A percentile compares a stretch with the other conserved stretches of the same genome.
Evolutionary conservation across 2,888 invertebrate species (phyloP).

Genomic region (Lasioglossum morio): DNA sequence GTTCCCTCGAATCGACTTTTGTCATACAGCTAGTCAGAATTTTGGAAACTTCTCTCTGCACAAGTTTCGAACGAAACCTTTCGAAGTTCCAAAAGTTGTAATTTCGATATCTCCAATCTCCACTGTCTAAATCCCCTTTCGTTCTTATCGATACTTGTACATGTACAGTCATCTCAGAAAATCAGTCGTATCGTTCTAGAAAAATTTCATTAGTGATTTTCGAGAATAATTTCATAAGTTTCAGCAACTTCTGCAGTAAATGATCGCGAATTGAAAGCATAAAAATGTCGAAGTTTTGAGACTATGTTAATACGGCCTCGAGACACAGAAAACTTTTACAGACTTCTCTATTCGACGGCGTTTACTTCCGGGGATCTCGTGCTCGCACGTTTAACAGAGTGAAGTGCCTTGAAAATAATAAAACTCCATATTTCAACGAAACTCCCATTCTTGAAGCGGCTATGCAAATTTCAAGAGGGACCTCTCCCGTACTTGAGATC

Average conservation of each 20-base stretch:
- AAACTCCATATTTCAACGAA: slow-evolving; percentile 79
- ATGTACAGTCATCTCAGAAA: background rate
- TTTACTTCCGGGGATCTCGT: slow-evolving; percentile 55
- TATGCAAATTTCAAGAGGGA: slow-evolving; percentile 80
- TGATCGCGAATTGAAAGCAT: background rate
- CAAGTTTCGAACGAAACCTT: background rate
- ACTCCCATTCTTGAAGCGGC: slow-evolving; percentile 75
- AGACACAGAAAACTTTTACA: slow-evolving; percentile 16
- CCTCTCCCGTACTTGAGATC: slow-evolving; percentile 69
- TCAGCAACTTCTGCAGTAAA: background rate
- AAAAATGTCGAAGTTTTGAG: background rate
- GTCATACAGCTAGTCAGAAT: background rate
- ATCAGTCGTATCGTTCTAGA: background rate
- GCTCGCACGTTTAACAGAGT: slow-evolving; percentile 72
- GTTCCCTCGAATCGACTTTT: slow-evolving; percentile 1
- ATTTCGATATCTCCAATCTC: slow-evolving; percentile 6
- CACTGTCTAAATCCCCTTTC: background rate
- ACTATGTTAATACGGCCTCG: background rate
- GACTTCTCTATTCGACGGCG: slow-evolving; percentile 30
- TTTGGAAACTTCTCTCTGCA: background rate
- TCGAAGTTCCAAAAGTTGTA: background rate
- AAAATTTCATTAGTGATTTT: background rate
- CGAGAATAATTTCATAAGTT: background rate
- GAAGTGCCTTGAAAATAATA: slow-evolving; percentile 78
- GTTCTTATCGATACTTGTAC: background rate